A percentile compares a stretch with the other conserved stretches of the same genome.
Conservation (phyloP, 2,888 invertebrate genomes). For the Sphecodes monilicornis region DNA sequence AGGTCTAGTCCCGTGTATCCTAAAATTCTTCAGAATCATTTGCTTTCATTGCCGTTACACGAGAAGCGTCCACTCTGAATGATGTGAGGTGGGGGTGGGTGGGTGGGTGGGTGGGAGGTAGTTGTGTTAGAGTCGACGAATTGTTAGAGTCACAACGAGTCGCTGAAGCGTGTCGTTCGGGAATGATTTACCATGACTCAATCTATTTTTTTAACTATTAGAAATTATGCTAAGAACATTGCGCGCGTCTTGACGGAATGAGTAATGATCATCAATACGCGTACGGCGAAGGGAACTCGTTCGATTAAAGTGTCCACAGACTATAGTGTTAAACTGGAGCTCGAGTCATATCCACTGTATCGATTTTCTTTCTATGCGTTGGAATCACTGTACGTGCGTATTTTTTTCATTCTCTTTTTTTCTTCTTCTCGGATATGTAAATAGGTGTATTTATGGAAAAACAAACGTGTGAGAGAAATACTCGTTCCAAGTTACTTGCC, state of each 20-base stretch:
- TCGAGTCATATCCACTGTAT: neutral
- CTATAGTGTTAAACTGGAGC: neutral
- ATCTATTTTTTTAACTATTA: constrained; percentile 15
- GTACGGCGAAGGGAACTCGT: neutral
- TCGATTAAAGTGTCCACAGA: neutral
- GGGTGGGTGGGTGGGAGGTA: too few species aligned
- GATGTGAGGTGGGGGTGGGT: too few species aligned
- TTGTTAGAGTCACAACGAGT: too few species aligned
- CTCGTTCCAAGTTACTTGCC: constrained; percentile 3
- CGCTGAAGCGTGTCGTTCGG: neutral
- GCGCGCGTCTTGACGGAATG: neutral
- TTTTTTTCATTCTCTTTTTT: constrained; percentile 7
- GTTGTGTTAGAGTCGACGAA: too few species aligned
- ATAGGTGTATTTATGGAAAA: constrained; percentile 19
- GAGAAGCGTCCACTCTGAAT: too few species aligned
- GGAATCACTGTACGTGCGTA: neutral
- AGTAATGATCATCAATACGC: neutral
- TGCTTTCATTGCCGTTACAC: too few species aligned
- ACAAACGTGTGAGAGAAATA: constrained; percentile 10
- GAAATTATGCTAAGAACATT: neutral
- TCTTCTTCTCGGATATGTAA: neutral
- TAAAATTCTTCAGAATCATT: too few species aligned
- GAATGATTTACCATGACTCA: neutral
- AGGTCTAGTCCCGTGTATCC: too few species aligned
- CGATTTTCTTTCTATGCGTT: neutral